Conservation (phyloP, 1,140 invertebrate species). For the Papilio glaucus region DNA sequence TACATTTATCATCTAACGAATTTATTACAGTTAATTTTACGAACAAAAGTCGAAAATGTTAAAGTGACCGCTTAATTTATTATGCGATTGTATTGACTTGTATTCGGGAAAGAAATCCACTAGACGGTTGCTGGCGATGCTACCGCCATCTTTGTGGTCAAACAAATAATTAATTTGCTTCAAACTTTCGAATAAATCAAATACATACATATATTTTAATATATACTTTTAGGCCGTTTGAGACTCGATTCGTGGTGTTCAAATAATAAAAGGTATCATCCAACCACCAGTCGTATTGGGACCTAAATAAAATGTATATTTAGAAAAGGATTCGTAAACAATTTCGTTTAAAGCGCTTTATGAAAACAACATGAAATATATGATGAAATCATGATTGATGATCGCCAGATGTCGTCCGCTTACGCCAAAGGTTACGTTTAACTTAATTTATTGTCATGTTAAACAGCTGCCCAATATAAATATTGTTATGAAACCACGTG, state of each 20-base stretch:
- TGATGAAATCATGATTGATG: constrained; percentile 26
- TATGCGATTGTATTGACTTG: too few species aligned
- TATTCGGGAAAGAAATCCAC: too few species aligned
- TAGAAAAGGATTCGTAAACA: background rate
- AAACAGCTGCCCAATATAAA: constrained; percentile 15
- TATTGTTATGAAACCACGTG: constrained; percentile 1
- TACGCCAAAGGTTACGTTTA: constrained; percentile 21
- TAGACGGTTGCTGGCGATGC: too few species aligned
- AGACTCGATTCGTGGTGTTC: background rate
- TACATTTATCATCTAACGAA: too few species aligned
- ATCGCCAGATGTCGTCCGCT: constrained; percentile 20
- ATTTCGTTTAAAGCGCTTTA: background rate
- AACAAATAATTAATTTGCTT: too few species aligned
- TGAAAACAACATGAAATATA: constrained; percentile 18
- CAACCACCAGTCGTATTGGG: background rate
- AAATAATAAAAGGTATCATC: background rate
- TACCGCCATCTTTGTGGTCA: too few species aligned
- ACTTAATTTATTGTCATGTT: constrained; percentile 29
- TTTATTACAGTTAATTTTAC: too few species aligned
- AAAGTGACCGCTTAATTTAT: too few species aligned
- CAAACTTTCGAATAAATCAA: too few species aligned
- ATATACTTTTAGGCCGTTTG: too few species aligned
- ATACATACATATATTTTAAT: too few species aligned
- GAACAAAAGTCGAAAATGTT: too few species aligned
- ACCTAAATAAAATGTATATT: background rate